Evolutionary conservation across 2,113 vertebrate genomes (phyloP).

Genomic region (Larimichthys crocea): DNA sequence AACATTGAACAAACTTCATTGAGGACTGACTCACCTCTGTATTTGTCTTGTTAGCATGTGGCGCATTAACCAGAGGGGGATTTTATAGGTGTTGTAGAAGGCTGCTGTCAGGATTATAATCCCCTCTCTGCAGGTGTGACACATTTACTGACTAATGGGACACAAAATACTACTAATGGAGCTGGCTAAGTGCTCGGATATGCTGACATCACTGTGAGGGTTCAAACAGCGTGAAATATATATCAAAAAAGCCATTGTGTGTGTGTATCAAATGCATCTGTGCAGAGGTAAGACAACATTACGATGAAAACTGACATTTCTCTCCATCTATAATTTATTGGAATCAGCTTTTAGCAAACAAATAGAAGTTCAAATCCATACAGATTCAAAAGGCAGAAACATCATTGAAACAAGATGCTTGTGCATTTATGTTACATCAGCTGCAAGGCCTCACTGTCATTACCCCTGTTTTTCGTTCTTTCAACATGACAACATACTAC

Average conservation of each 20-base stretch:
- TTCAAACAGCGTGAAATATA: constrained; percentile 71
- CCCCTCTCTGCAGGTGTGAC: constrained; percentile 80
- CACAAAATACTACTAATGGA: constrained; percentile 77
- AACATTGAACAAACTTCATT: constrained; percentile 46
- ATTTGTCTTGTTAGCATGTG: constrained; percentile 74
- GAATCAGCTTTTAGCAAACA: constrained; percentile 78
- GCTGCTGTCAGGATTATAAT: constrained; percentile 79
- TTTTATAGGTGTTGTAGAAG: constrained; percentile 78
- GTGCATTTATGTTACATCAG: constrained; percentile 58
- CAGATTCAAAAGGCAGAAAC: constrained; percentile 71
- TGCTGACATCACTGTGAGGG: constrained; percentile 63
- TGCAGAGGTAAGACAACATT: constrained; percentile 43
- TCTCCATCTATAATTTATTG: constrained; percentile 78
- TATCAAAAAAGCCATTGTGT: constrained; percentile 48
- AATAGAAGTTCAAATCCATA: constrained; percentile 61
- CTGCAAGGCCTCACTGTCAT: constrained; percentile 52
- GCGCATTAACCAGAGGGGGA: constrained; percentile 61
- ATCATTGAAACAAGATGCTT: constrained; percentile 66
- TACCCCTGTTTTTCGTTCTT: constrained; percentile 24
- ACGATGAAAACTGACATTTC: constrained; percentile 56
- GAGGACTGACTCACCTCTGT: constrained; percentile 72
- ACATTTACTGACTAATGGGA: constrained; percentile 80
- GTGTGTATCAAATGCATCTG: constrained; percentile 47
- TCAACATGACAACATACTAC: constrained; percentile 38
- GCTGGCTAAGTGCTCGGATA: constrained; percentile 73